Conservation (phyloP, 2,797 vertebrate genomes). For the Ceryle rudis region DNA sequence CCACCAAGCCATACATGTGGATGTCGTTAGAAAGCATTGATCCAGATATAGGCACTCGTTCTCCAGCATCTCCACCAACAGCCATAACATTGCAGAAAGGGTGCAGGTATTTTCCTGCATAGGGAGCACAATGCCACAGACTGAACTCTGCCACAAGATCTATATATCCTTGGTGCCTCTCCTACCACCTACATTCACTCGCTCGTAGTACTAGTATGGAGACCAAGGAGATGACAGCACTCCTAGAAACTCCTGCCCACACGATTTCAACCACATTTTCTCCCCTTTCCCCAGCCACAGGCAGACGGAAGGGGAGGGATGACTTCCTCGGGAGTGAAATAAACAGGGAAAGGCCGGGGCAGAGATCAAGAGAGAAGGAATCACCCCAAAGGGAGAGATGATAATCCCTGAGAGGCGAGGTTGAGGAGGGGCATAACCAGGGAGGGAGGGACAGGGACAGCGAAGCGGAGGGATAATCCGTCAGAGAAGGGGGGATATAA, state of each 20-base stretch:
- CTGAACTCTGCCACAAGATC: conserved; percentile 3
- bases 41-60: background rate
- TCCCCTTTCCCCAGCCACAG: conserved; percentile 8
- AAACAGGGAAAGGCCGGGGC: conserved; percentile 2
- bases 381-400: conserved; percentile 24
- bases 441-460: background rate
- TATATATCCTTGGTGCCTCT: background rate
- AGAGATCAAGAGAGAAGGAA: conserved; percentile 53
- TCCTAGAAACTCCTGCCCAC: conserved; percentile 50
- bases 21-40: background rate
- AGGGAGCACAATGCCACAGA: background rate
- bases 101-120: background rate
- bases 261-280: conserved; percentile 28
- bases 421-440: background rate
- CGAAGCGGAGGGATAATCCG: conserved; percentile 29
- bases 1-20: background rate
- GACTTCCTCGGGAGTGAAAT: conserved; percentile 38
- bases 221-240: conserved; percentile 14
- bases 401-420: conserved; percentile 46
- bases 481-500: conserved; percentile 39
- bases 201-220: conserved; percentile 2
- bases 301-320: conserved; percentile 44
- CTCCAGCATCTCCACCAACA: background rate
- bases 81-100: background rate
- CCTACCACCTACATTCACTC: background rate